Conservation (phyloP, 64 coral and sea anemone species). For the Porites australiensis region DNA sequence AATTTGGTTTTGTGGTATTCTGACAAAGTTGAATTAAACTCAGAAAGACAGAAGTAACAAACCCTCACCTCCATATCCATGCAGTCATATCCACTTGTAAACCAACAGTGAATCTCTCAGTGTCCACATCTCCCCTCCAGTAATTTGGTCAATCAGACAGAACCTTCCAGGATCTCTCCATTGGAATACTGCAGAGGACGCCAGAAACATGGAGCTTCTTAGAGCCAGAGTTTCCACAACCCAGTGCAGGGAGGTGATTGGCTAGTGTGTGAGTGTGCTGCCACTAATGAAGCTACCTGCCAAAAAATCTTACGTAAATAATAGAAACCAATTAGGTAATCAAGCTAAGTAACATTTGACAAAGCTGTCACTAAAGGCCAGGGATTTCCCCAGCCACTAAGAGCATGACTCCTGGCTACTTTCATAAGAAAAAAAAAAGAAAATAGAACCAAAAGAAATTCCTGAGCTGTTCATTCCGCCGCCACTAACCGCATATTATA, state of each 20-base stretch:
- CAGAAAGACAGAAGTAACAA: conserved; percentile 13
- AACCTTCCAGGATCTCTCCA: not conserved
- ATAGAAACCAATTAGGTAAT: too few relatives aligned
- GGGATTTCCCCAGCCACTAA: too few relatives aligned
- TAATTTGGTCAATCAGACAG: not conserved
- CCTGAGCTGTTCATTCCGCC: too few relatives aligned
- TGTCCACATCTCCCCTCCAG: not conserved
- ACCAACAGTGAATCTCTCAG: not conserved
- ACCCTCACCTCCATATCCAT: conserved; percentile 15
- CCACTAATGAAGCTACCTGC: too few relatives aligned
- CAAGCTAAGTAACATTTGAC: too few relatives aligned
- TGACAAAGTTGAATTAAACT: conserved; percentile 23
- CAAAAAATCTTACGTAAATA: too few relatives aligned
- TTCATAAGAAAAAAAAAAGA: too few relatives aligned
- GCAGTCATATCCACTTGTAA: conserved; percentile 3
- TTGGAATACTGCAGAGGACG: conserved; percentile 11
- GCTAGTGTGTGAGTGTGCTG: conserved; percentile 33
- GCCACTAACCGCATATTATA: too few relatives aligned
- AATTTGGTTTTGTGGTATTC: conserved; percentile 6
- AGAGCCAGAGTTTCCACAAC: conserved; percentile 41
- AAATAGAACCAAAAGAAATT: too few relatives aligned
- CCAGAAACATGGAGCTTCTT: conserved; percentile 21
- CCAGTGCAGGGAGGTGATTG: conserved; percentile 26
- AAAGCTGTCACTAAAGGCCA: too few relatives aligned
- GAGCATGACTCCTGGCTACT: too few relatives aligned